These are phyloP conservation scores for Phalacrocorax carbo DNA, from an alignment of 2,113 vertebrate species.

Conservation along the genomic window DNA sequence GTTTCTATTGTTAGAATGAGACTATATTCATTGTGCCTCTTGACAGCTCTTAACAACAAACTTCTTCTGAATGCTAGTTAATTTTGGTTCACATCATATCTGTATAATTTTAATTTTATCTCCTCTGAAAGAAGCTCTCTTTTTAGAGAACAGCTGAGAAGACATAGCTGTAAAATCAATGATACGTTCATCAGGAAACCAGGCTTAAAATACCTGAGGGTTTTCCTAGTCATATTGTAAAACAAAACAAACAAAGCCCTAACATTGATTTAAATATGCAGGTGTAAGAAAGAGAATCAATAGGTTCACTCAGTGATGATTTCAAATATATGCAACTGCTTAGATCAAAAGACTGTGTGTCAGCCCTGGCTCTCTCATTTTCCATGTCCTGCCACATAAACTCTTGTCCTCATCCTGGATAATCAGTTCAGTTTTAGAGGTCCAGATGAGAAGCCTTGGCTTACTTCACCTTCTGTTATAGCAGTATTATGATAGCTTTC, in stretches of 20 bases:
- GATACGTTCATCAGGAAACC: neutral
- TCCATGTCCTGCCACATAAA: neutral
- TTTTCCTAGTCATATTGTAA: neutral
- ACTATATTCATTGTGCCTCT: neutral
- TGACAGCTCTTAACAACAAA: neutral
- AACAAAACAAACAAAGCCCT: neutral
- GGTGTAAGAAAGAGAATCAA: neutral
- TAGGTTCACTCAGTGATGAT: neutral
- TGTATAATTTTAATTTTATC: neutral
- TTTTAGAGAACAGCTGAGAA: neutral
- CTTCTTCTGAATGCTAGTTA: neutral
- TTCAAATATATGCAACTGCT: neutral
- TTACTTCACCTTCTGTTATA: neutral
- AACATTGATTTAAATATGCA: neutral
- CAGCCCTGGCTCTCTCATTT: neutral
- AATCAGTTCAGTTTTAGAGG: neutral
- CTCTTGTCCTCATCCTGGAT: neutral
- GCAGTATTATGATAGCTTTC: neutral
- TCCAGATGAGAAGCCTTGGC: neutral
- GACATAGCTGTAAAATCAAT: neutral
- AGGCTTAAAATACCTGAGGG: neutral
- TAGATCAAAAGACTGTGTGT: neutral
- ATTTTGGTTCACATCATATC: neutral
- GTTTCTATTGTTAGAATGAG: neutral
- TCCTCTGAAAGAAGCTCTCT: neutral